These are phyloP conservation scores for Empidonax alnorum DNA, from an alignment of 2,113 vertebrate species.

Conservation along the genomic window DNA sequence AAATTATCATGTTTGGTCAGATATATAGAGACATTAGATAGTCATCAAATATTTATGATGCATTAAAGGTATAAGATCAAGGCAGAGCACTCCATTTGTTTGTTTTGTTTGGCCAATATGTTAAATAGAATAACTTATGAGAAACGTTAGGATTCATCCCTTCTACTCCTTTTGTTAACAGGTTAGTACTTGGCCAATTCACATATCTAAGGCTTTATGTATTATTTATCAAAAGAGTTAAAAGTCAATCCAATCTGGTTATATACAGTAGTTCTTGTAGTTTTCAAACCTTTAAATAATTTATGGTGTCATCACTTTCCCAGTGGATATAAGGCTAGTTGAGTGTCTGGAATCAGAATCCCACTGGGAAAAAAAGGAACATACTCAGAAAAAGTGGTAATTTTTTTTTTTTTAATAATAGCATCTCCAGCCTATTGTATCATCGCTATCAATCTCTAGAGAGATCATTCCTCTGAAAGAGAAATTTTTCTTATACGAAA, in stretches of 20 bases:
- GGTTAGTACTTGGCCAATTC: slow-evolving; percentile 74
- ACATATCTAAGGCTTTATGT: slow-evolving; percentile 70
- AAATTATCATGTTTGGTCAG: slow-evolving; percentile 45
- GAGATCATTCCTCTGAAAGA: slow-evolving; percentile 54
- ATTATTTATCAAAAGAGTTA: slow-evolving; percentile 84
- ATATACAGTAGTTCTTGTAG: slow-evolving; percentile 77
- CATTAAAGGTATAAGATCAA: slow-evolving; percentile 55
- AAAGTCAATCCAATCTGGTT: slow-evolving; percentile 83
- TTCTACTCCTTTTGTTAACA: slow-evolving; percentile 71
- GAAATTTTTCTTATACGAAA: slow-evolving; percentile 26
- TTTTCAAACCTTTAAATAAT: slow-evolving; percentile 83
- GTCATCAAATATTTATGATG: slow-evolving; percentile 78
- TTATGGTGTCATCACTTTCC: slow-evolving; percentile 78
- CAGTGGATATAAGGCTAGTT: slow-evolving; percentile 73
- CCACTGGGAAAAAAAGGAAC: slow-evolving; percentile 66
- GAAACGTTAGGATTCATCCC: slow-evolving; percentile 67
- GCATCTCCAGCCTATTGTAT: slow-evolving; percentile 61
- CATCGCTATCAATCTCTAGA: slow-evolving; percentile 32
- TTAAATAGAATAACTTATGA: slow-evolving; percentile 73
- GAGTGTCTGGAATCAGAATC: slow-evolving; percentile 75
- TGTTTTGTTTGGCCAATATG: slow-evolving; percentile 64
- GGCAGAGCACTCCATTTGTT: slow-evolving; percentile 52
- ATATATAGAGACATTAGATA: slow-evolving; percentile 46
- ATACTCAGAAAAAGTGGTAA: slow-evolving; percentile 45
- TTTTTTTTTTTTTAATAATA: slow-evolving; percentile 72